Percentiles rank a stretch among this genome's conserved stretches.
phyloP scores from a whole-genome alignment of 2,113 vertebrate species.

The Eira barbara region DNA sequence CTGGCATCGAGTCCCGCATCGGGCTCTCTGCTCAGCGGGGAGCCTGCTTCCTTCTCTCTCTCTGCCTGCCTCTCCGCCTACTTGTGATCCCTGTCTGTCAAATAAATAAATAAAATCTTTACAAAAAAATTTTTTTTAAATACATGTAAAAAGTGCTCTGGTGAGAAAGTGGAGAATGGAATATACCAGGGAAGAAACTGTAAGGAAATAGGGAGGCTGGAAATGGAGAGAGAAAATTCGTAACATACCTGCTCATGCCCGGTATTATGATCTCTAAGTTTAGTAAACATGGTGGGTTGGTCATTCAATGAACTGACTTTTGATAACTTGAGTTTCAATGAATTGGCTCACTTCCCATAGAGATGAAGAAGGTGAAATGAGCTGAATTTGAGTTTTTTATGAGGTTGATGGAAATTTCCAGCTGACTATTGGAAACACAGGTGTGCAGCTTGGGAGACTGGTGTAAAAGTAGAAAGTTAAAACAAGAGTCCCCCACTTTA shows the following conservation, averaged over 20 bases:
- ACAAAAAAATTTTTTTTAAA: too few species aligned
- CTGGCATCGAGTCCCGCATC: too few species aligned
- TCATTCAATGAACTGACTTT: not conserved
- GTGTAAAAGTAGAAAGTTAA: fast-evolving
- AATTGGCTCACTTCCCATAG: not conserved
- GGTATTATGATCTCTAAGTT: not conserved
- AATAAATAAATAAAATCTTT: too few species aligned
- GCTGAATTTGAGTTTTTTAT: not conserved
- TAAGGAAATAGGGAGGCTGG: not conserved
- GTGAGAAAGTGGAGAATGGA: not conserved
- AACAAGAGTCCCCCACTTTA: not conserved
- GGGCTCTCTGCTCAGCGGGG: too few species aligned
- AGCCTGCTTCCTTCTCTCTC: too few species aligned
- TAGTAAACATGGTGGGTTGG: not conserved
- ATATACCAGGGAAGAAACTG: not conserved
- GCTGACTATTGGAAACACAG: not conserved
- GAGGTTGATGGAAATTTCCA: not conserved
- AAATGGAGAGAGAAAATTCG: not conserved
- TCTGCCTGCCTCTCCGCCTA: too few species aligned
- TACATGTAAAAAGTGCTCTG: not conserved
- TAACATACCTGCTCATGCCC: not conserved
- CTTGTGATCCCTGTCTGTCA: too few species aligned
- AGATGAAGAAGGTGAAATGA: not conserved
- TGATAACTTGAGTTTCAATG: not conserved
- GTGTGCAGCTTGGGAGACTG: not conserved